Conservation (phyloP, 2,113 vertebrate species). For the Pterocles burchelli region DNA sequence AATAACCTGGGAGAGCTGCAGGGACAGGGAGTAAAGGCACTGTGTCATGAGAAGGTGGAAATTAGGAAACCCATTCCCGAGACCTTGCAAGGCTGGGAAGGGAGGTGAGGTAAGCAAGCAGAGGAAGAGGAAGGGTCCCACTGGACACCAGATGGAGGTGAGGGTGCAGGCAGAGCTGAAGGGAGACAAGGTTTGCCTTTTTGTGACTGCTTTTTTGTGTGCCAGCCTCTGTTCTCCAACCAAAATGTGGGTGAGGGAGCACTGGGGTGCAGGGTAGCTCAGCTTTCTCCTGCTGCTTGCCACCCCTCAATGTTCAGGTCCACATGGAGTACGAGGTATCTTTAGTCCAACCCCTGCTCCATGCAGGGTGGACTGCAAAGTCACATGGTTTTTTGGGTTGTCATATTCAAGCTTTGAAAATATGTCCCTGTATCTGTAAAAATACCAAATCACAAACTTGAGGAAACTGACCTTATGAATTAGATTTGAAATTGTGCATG, state of each 20-base stretch:
- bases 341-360: neutral
- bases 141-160: neutral
- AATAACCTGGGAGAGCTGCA: neutral
- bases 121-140: neutral
- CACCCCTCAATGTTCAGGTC: neutral
- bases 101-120: neutral
- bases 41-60: neutral
- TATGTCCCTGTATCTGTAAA: neutral
- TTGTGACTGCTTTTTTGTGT: neutral
- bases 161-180: neutral
- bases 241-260: neutral
- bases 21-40: neutral
- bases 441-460: neutral
- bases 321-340: neutral
- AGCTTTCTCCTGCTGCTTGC: neutral
- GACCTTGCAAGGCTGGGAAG: neutral
- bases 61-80: neutral
- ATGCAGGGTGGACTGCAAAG: neutral
- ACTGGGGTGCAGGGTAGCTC: neutral
- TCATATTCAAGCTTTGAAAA: neutral
- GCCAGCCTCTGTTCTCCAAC: neutral
- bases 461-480: neutral
- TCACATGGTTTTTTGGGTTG: neutral
- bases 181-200: neutral
- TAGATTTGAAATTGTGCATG: neutral